A percentile compares a stretch with the other conserved stretches of the same genome.
Evolutionary conservation across 2,113 vertebrate genomes (phyloP).

Genomic region (Solea solea): DNA sequence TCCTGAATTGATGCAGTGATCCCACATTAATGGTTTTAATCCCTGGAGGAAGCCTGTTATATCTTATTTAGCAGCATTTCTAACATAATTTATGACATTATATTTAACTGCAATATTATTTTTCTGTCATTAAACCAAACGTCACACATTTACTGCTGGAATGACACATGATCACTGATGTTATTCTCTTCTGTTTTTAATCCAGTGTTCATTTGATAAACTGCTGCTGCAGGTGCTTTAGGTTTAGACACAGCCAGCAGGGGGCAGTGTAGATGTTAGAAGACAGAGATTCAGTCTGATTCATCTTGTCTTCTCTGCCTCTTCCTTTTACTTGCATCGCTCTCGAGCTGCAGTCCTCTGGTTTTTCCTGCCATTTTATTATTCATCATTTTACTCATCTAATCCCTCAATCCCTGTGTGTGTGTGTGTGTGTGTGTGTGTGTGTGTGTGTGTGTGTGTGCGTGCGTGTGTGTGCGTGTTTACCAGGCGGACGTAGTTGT

Average conservation of each 20-base stretch:
- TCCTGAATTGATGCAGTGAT: no score
- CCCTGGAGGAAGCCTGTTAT: no score
- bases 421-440: slow-evolving; percentile 10
- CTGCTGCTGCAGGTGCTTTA: no score
- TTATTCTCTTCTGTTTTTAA: no score
- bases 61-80: no score
- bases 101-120: no score
- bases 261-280: slow-evolving; percentile 28
- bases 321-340: background rate
- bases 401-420: slow-evolving; percentile 28
- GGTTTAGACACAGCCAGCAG: slow-evolving; percentile 27
- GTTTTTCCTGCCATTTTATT: background rate
- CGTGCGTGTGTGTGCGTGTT: slow-evolving; percentile 12
- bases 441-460: slow-evolving; percentile 20
- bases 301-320: slow-evolving; percentile 6
- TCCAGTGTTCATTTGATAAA: no score
- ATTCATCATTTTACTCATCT: slow-evolving; percentile 32
- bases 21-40: no score
- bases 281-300: background rate
- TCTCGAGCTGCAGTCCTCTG: slow-evolving; percentile 13
- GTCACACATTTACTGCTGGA: no score
- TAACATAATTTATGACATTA: no score
- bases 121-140: no score
- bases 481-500: slow-evolving; percentile 96
- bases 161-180: no score